phyloP scores from a whole-genome alignment of 2,797 vertebrate genomes.

The Pterois miles region DNA sequence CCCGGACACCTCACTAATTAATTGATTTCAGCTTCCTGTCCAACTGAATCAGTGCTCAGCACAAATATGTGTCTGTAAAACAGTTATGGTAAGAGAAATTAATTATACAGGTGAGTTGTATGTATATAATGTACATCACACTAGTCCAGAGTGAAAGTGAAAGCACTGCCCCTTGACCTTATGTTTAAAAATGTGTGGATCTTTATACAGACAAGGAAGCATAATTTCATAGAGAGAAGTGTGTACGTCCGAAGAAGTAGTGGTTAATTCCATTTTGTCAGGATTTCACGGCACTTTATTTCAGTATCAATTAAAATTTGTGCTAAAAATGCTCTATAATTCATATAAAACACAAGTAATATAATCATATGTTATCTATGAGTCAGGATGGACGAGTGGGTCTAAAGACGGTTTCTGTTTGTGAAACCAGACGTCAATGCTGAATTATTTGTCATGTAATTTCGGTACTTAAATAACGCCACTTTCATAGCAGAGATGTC shows the following conservation, averaged over 20 bases:
- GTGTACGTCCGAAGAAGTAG: neutral
- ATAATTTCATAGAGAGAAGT: neutral
- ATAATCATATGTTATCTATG: neutral
- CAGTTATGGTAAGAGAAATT: neutral
- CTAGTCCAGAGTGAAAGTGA: neutral
- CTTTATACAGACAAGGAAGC: neutral
- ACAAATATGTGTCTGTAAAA: neutral
- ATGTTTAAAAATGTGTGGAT: neutral
- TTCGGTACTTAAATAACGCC: neutral
- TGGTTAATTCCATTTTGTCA: neutral
- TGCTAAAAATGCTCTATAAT: neutral
- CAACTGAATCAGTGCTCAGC: neutral
- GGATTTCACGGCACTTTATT: neutral
- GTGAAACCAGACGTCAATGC: neutral
- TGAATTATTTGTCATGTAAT: neutral
- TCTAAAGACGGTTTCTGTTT: neutral
- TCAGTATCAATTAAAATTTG: neutral
- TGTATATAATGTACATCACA: neutral
- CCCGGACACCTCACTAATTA: slow-evolving; percentile 28
- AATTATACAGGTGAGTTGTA: neutral
- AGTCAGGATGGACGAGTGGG: neutral
- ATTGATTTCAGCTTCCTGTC: slow-evolving; percentile 28
- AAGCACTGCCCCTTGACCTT: neutral
- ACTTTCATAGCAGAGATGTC: too few relatives aligned
- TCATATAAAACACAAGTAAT: neutral